Conservation (phyloP, 2,113 vertebrate genomes). For the Bujurquina vittata region DNA sequence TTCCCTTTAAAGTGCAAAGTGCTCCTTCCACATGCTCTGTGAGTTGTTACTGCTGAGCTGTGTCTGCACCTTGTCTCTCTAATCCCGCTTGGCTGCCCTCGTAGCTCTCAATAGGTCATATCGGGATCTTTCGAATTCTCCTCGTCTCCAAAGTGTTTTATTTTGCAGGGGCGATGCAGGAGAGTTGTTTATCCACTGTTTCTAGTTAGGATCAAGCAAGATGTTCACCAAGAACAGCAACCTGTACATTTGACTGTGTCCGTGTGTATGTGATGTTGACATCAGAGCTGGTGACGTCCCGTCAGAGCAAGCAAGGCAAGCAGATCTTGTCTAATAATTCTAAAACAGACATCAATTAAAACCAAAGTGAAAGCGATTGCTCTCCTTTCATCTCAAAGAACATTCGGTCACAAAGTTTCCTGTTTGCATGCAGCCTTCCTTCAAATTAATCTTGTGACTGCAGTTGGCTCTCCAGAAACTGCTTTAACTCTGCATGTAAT, state of each 20-base stretch:
- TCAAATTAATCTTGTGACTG: background rate
- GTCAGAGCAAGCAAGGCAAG: no score
- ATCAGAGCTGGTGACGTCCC: background rate
- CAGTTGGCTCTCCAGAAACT: background rate
- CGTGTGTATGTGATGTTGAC: background rate
- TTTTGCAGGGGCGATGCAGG: background rate
- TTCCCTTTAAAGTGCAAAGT: conserved; percentile 5
- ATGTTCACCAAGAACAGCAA: background rate
- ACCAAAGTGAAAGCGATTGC: no score
- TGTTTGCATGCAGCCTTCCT: background rate
- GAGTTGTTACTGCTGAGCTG: background rate
- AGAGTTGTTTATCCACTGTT: background rate
- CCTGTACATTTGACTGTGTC: background rate
- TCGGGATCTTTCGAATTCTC: background rate
- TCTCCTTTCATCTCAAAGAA: no score
- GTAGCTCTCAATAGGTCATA: background rate
- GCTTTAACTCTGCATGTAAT: background rate
- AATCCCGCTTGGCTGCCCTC: background rate
- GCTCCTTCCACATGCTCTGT: conserved; percentile 9
- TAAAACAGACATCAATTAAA: no score
- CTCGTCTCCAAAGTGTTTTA: background rate
- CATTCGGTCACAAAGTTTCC: background rate
- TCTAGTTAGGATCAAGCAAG: background rate
- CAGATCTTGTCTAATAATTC: no score
- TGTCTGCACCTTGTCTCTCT: background rate